These are phyloP conservation scores for Centropyge bicolor DNA, from an alignment of 2,797 vertebrate genomes.

Conservation along the genomic window DNA sequence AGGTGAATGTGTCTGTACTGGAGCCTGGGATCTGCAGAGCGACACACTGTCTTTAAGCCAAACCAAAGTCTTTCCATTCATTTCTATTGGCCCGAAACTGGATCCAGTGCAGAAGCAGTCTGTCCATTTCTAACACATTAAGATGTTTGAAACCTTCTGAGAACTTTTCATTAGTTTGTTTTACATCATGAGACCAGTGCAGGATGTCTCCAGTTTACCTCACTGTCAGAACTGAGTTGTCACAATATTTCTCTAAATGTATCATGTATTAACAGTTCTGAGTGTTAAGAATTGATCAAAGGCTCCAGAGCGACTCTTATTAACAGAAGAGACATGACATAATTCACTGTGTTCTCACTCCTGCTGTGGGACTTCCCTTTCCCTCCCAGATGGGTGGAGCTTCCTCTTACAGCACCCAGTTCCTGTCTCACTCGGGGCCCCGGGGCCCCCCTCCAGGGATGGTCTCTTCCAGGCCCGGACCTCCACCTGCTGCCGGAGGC, in stretches of 20 bases:
- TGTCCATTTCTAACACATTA: neutral
- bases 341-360: neutral
- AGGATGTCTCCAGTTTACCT: neutral
- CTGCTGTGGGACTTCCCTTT: slow-evolving; percentile 42
- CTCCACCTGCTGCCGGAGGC: slow-evolving; percentile 77
- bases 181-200: neutral
- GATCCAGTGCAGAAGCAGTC: neutral
- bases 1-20: neutral
- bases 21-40: neutral
- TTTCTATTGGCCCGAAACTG: neutral
- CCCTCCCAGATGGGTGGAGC: slow-evolving; percentile 90
- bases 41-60: no score
- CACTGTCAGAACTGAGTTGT: neutral
- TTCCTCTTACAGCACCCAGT: slow-evolving; percentile 93
- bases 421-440: slow-evolving; percentile 90
- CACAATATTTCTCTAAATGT: no score
- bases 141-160: neutral
- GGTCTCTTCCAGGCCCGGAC: slow-evolving; percentile 85
- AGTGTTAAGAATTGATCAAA: no score
- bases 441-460: slow-evolving; percentile 88
- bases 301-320: slow-evolving; percentile 15
- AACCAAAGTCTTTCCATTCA: neutral
- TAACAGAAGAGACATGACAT: slow-evolving; percentile 35
- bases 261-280: no score
- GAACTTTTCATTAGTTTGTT: neutral